Evolutionary conservation across 2,888 invertebrate species (phyloP).

Genomic region (Thereva nobilitata): DNA sequence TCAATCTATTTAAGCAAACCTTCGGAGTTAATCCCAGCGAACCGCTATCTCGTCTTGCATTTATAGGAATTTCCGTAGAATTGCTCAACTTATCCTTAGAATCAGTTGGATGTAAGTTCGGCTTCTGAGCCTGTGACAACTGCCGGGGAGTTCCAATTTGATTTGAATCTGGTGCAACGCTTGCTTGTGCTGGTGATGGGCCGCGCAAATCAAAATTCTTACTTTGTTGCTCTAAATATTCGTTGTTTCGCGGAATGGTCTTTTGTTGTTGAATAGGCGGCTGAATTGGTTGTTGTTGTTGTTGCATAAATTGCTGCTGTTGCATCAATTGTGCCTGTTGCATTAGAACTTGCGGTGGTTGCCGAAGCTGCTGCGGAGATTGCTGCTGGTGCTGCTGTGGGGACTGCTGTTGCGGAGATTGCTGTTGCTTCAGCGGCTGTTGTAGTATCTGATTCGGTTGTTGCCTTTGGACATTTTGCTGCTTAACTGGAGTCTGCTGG

Average conservation of each 20-base stretch:
- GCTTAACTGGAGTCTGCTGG: slow-evolving; percentile 9
- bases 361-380: neutral
- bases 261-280: slow-evolving; percentile 45
- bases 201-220: slow-evolving; percentile 48
- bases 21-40: slow-evolving; percentile 49
- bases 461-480: slow-evolving; percentile 4
- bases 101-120: too few species aligned
- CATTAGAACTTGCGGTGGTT: neutral
- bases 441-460: slow-evolving; percentile 6
- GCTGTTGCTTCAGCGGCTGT: too few species aligned
- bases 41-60: neutral
- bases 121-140: neutral
- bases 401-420: neutral
- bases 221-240: slow-evolving; percentile 46
- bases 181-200: slow-evolving; percentile 67
- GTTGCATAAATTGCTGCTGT: slow-evolving; percentile 3
- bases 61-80: neutral
- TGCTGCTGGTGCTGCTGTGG: slow-evolving; percentile 10
- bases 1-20: slow-evolving; percentile 57
- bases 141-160: slow-evolving; percentile 39
- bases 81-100: too few species aligned
- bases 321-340: slow-evolving; percentile 30
- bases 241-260: slow-evolving; percentile 48
- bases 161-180: slow-evolving; percentile 61
- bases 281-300: slow-evolving; percentile 41